Evolutionary conservation across 1,140 invertebrate genomes (phyloP), one percentile per base, ranked within the genome.

Genomic region (Heliconius congener): DNA sequence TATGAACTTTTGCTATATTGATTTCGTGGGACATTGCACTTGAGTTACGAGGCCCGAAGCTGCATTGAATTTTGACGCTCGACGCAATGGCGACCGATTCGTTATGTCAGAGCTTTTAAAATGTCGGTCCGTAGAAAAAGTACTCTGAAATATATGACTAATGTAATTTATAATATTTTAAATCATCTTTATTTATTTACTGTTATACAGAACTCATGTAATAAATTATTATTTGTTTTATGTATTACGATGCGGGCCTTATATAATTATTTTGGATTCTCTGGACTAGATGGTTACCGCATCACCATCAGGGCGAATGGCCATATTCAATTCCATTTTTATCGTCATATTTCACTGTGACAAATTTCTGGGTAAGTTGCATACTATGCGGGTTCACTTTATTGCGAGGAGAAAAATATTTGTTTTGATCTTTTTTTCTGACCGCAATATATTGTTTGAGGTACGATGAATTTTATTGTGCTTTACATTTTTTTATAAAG

Each of bases 11-110:
- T 85, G 88, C 81, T 90, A 86, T 93, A 93, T 94, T 93, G 93
- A 94, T 93, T 93, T 94, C 93, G 90, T 89, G 93, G 91, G 82
- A 93, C 91, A 94, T 91, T 93, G 92, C 86, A 78, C 88, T 85
- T 88, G 90, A 93, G 87, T 92, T 93, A 92, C 86, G 89, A 86
- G 73, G 82, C 78, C 52, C 77, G 73, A 75, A 76, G 52, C 39
- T 88, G 91, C 87, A 90, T 89, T 90, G 90, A 87, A 90, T 87
- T 86, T 86, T 89, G 89, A 91, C 91, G 88, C 85, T 89, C 86
- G 84, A 83, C 87, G 86, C 88, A 72, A 72, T 42, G 85, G 89
- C 89, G 84, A 84, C 82, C 83, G 86, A 94, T 93, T 94, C 93
- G 93, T 93, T 72, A 42, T 5, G 34, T 6, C 71, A 72, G 71